Percentiles rank a stretch among this genome's conserved stretches.
These are phyloP conservation scores for Peromyscus leucopus DNA, from an alignment of 2,113 vertebrate genomes.

Conservation along the genomic window DNA sequence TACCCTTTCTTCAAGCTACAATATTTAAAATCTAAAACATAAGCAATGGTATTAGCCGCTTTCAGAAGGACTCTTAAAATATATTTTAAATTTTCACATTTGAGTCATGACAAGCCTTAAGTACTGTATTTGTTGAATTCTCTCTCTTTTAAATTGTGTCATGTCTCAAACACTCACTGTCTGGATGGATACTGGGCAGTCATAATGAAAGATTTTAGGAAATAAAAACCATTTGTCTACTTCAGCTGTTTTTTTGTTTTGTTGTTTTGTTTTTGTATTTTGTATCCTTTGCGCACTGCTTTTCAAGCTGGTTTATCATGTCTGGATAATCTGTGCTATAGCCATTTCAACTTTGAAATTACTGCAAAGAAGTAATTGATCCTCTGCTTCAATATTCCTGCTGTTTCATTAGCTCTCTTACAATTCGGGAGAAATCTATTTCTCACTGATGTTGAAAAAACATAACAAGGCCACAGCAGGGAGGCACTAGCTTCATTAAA, in stretches of 20 bases:
- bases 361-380: slow-evolving; percentile 85
- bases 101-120: neutral
- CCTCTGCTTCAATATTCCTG: slow-evolving; percentile 83
- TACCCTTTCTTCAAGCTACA: neutral
- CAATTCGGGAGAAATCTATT: slow-evolving; percentile 84
- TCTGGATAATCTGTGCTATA: slow-evolving; percentile 44
- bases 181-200: neutral
- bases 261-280: neutral
- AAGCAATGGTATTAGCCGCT: neutral
- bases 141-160: neutral
- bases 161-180: neutral
- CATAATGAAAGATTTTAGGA: slow-evolving; percentile 6
- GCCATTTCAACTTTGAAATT: slow-evolving; percentile 77
- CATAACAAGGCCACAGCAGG: slow-evolving; percentile 89
- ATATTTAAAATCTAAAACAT: neutral
- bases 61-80: neutral
- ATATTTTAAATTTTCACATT: neutral
- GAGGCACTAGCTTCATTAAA: slow-evolving; percentile 88
- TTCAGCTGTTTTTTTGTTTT: neutral
- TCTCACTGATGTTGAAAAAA: slow-evolving; percentile 86
- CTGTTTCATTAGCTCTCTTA: slow-evolving; percentile 88
- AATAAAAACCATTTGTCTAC: slow-evolving; percentile 31
- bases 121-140: neutral
- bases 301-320: slow-evolving; percentile 57
- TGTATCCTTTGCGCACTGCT: slow-evolving; percentile 19